These are phyloP conservation scores for Rattus norvegicus DNA, from an alignment of 2,113 vertebrate genomes.

Conservation along the genomic window GRCr8 NC_086026.1:61412001-61412500, in stretches of 20 bases:
- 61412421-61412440: not conserved
- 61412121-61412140: not conserved
- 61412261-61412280: not conserved
- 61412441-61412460: not conserved
- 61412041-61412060: not conserved
- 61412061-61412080: not conserved
- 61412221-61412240: not conserved
- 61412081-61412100: not conserved
- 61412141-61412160: not conserved
- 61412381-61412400: not conserved
- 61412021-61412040: not conserved
- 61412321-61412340: not conserved
- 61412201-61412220: not conserved
- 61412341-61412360: not conserved
- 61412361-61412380: not conserved
- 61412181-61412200: not conserved
- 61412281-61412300: not conserved
- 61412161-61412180: not conserved
- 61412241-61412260: not conserved
- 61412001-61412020: not conserved
- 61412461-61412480: not conserved
- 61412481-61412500: not conserved
- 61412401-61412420: not conserved
- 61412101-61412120: not conserved
- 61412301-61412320: not conserved